A percentile compares a stretch with the other conserved stretches of the same genome.
phyloP scores from a whole-genome alignment of 1,140 invertebrate genomes.

The silkworm (Bombyx mori) region DNA sequence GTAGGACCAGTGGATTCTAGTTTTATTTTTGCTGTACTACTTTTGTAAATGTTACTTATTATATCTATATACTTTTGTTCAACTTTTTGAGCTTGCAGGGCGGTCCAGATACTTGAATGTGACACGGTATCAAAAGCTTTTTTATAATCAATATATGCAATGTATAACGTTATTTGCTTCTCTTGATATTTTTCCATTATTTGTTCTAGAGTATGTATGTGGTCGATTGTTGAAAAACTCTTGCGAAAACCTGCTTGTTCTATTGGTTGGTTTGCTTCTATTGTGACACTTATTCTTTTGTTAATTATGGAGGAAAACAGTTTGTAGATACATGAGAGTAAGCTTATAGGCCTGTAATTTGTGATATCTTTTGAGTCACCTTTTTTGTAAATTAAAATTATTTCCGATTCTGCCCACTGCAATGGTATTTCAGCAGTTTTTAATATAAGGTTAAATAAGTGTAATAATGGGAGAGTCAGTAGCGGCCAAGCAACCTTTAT shows the following conservation, averaged over 20 bases:
- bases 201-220: conserved; percentile 16
- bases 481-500: not conserved
- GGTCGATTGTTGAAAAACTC: conserved; percentile 7
- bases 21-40: conserved; percentile 14
- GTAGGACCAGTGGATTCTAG: conserved; percentile 12
- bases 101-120: conserved; percentile 13
- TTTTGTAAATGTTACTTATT: conserved; percentile 12
- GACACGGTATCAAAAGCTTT: conserved; percentile 20
- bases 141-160: conserved; percentile 15
- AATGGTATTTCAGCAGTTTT: not conserved
- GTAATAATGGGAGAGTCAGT: not conserved
- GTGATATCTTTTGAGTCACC: conserved; percentile 3
- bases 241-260: conserved; percentile 12
- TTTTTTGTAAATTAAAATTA: conserved; percentile 6
- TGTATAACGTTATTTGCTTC: conserved; percentile 6
- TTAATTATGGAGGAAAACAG: conserved; percentile 1
- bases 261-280: not conserved
- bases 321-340: conserved; percentile 4
- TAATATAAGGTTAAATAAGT: conserved; percentile 2
- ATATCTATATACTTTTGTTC: conserved; percentile 11
- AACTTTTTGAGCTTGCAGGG: conserved; percentile 9
- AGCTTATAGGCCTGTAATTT: conserved; percentile 5
- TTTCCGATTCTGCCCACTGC: conserved; percentile 1
- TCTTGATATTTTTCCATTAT: conserved; percentile 20
- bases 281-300: conserved; percentile 1